Evolutionary conservation across 37 sponge, comb jelly and placozoan genomes (phyloP).

Genomic region (Diacarnus erythraeanus): DNA sequence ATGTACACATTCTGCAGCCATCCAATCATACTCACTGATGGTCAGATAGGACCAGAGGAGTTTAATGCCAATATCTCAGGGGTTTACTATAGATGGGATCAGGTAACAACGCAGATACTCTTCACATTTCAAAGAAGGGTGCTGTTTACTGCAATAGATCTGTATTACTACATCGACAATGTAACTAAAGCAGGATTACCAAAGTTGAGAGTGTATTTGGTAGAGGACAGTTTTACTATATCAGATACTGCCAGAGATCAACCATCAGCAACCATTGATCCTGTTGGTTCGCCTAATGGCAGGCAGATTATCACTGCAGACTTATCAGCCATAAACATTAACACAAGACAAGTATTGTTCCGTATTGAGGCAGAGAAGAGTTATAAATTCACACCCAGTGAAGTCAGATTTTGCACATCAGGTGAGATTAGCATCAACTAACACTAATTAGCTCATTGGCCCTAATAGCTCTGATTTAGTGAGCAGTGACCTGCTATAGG

Average conservation of each 20-base stretch:
- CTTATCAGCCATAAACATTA: background rate
- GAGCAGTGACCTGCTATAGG: too few relatives aligned
- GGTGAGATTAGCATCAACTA: background rate
- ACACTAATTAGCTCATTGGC: too few relatives aligned
- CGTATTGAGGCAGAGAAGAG: background rate
- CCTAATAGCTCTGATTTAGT: too few relatives aligned
- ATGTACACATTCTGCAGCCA: constrained; percentile 3
- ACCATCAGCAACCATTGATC: background rate
- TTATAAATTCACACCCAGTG: background rate
- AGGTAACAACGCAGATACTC: background rate
- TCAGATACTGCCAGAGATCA: background rate
- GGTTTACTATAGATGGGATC: background rate
- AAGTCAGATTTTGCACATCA: background rate
- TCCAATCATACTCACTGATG: background rate
- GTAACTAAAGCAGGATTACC: background rate
- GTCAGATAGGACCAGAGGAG: background rate
- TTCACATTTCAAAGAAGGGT: background rate
- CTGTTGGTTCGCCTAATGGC: background rate
- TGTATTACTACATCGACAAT: background rate
- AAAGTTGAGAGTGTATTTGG: background rate
- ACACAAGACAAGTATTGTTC: background rate
- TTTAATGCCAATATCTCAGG: background rate
- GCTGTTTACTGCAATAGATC: background rate
- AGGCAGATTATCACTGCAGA: background rate
- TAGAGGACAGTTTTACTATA: background rate